Evolutionary conservation across 2,888 invertebrate species (phyloP), one percentile per base, ranked within the genome.

Genomic region (Laothoe populi): DNA sequence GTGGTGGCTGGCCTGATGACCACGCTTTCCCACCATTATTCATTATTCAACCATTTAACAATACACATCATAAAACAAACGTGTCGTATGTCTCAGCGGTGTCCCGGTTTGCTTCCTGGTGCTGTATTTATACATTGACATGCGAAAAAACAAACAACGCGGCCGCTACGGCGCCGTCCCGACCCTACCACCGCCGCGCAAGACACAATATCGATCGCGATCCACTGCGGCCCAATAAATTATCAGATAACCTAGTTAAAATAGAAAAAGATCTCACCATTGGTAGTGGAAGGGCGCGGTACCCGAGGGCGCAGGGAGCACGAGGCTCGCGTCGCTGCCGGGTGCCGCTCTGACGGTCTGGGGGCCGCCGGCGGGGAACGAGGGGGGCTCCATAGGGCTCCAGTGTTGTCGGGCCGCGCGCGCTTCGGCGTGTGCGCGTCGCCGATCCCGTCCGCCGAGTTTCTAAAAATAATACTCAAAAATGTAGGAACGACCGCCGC

Each of bases 401-500:
- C 88, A 84, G 81, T 84, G 87, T 84, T 81, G 84, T 84, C 88
- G 80, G 82, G 77, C 81, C 91, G 90, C 90, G 90, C 88, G 89
- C 91, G 88, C 76, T 77, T 75, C 74, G 78, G 82, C 86, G 89
- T 89, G 87, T 88, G 89, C 88, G 86, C 80, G 74, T 77, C 72
- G 74, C 73, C 77, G 77, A 79, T 80, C 81, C 81, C 85, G 84
- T 78, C 80, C 82, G 87, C 88, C 90, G 84, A 86, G 90, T 90
- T 88, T 88, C 92, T 92, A 92, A 87, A 91, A 92, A 92, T 92
- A 92, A 86, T 87, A 84, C 87, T 77, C 82, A 91, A 91, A 91
- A 88, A 91, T 90, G 87, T 87, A 80, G 84, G 77, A 26, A 73
- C 87, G 82, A 83, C 79, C 86, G 79, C 81, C 75, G 77, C 78